Base-by-base conservation (phyloP, 2,888 invertebrate genomes). In the Baronia brevicornis region DNA sequence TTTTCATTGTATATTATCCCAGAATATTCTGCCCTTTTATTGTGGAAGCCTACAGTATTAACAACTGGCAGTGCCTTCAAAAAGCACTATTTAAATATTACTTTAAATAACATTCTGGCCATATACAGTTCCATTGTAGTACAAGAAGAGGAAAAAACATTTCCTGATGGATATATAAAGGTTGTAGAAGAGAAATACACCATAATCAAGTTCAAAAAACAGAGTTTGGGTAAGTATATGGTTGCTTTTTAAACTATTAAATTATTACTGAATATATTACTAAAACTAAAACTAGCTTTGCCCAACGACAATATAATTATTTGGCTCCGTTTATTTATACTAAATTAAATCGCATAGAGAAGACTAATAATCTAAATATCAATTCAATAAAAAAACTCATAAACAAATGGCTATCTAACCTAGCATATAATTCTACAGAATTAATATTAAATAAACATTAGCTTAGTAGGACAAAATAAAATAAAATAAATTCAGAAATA, bases 11-110 rank as follows among this genome's bases (percentile, higher is more conserved):
- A 79, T 37, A 63, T 84, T 31, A 66, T 71, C 3, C 65, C 82
- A 2, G 75, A 78, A 38, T 68, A 56, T 33, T 77, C 80, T 56
- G 79, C 73, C 1, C 36, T 84, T 24, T 61, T 80, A 3, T 47
- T 84, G 26, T 60, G 58, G 40, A 82, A 65, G 39, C 80, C 84
- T 2, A 82, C 84, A 31, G 72, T 84, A n/a, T 49, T 84, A 4
- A 84, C 78, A 12, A 82, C 79, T 1, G 84, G 84, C 1, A 60
- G 73, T 43, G 67, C 79, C 4, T 75, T 68, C 30, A 84, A 84
- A 26, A 82, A 78, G 38, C 77, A 84, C 43, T 84, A 84, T 42
- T 51, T 84, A 6, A 84, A 79, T 42, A 80, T 84, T 39, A 84
- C 82, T 18, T 36, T 80, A 13, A 69, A 68, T 46, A 84, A 84